Base-by-base conservation (phyloP, 1,140 invertebrate genomes). In the Calephelis nemesis region DNA sequence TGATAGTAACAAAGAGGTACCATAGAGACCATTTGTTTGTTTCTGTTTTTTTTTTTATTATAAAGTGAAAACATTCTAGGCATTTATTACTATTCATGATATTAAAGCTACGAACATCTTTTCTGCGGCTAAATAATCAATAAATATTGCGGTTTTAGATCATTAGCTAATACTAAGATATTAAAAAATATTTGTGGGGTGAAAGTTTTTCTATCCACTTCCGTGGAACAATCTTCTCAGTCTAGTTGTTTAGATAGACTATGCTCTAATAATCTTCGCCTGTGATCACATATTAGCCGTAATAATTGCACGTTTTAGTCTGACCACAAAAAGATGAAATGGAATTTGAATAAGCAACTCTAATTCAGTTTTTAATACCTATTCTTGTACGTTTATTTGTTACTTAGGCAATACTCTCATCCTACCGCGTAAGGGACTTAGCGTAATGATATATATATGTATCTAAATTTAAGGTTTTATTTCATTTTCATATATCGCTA, bases 181-280 rank as follows among this genome's bases (percentile, higher is more conserved):
- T 39, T 64, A 30, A 62, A 48, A 69, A 63, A 49, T 69, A 42
- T 69, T 70, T 67, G 68, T 58, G 58, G 47, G 71, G 82, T 79
- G 85, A 87, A 87, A 89, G 83, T 82, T 77, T 72, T 74, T 77
- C 72, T 77, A 76, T 81, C 75, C 76, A 87, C 86, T 88, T 87
- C 79, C 73, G 77, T 73, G 63, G 67, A 78, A 75, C 71, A 79
- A 81, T 77, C 81, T 88, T 87, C 82, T 81, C 84, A 88, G 78
- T 87, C 86, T 87, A 87, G 73, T 88, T 87, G 72, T 72, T 84
- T 70, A 70, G 73, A 80, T 83, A 76, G 77, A 90, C 83, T 88
- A 75, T 89, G 87, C 85, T 84, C 87, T 83, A 87, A 79, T 88
- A 80, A 86, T 85, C 81, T 68, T 74, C 76, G 75, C 81, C 80